Evolutionary conservation across 2,888 invertebrate species (phyloP), one percentile per base, ranked within the genome.

Genomic region (Drosophila birchii): DNA sequence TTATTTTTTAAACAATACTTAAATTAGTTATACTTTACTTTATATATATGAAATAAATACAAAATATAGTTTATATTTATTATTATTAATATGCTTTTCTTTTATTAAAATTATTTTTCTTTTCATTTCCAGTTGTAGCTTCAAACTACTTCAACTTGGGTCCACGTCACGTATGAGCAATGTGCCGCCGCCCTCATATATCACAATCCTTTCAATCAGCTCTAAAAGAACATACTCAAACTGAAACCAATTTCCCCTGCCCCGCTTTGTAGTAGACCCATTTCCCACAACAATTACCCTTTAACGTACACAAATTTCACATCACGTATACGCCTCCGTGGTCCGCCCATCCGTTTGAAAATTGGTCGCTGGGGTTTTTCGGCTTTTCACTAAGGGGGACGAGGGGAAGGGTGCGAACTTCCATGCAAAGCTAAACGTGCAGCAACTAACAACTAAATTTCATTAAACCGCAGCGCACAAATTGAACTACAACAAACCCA

Each of bases 381-480:
- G 63, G 47, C 41, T 29, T 39, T n/a, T 32, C 58, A 14, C 12
- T n/a, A 26, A 26, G n/a, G n/a, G 32, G 32, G 4, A 9, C 7
- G 36, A 14, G n/a, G 32, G 32, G 4, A 9, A 7, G 36, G 39
- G 61, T 34, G 41, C 18, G 29, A n/a, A 45, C 57, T 53, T 49
- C 43, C 64, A 77, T 74, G 81, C 75, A 86, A 86, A 78, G 80
- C 86, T 80, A 86, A 88, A 88, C 84, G 88, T 84, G 88, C 84
- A 80, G 86, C 88, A 88, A 86, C 84, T 86, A 84, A 84, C 88
- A 84, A 84, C 88, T 84, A 83, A 84, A 84, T 84, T 88, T 84
- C 88, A 84, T 84, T 88, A 84, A 84, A 79, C 86, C 84, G 77
- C 84, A 84, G 70, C 80, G 81, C 85, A 86, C 88, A 84, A 84